phyloP scores from a whole-genome alignment of 2,888 invertebrate species.

The Leptarthrus brevirostris region DNA sequence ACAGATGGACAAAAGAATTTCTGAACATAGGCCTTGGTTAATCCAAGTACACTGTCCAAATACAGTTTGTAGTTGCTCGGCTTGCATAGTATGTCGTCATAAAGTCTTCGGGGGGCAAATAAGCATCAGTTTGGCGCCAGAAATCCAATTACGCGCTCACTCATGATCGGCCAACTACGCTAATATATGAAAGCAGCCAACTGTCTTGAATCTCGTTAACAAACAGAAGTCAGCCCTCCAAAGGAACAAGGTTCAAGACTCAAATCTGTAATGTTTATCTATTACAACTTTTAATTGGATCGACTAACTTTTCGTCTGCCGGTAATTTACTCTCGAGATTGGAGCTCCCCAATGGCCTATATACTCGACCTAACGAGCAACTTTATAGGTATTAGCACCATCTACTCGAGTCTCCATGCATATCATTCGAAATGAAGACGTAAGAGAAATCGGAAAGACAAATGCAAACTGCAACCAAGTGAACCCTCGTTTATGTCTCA shows the following conservation, averaged over 20 bases:
- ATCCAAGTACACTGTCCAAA: no score
- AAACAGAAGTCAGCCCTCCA: conserved; percentile 9
- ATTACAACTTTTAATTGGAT: conserved; percentile 55
- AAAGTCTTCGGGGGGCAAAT: conserved; percentile 24
- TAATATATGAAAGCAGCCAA: conserved; percentile 2
- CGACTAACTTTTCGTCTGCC: conserved; percentile 49
- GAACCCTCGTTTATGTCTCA: conserved; percentile 53
- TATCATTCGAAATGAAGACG: conserved; percentile 47
- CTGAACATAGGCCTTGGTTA: no score
- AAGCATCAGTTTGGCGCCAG: conserved; percentile 52
- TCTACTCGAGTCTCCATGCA: conserved; percentile 22
- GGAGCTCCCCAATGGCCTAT: conserved; percentile 22
- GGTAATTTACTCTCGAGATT: conserved; percentile 50
- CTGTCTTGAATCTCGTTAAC: conserved; percentile 22
- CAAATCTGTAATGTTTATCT: conserved; percentile 55
- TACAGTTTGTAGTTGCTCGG: no score
- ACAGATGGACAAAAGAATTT: no score
- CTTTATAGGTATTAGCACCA: conserved; percentile 42
- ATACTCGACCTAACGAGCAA: conserved; percentile 30
- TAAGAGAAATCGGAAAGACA: conserved; percentile 39
- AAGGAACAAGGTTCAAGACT: conserved; percentile 47
- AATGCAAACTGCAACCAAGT: conserved; percentile 24
- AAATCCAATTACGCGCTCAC: conserved; percentile 52
- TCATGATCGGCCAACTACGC: conserved; percentile 42
- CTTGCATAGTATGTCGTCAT: background rate